These are phyloP conservation scores for Erythrocercus mccallii DNA, from an alignment of 2,113 vertebrate species.

Conservation along the genomic window DNA sequence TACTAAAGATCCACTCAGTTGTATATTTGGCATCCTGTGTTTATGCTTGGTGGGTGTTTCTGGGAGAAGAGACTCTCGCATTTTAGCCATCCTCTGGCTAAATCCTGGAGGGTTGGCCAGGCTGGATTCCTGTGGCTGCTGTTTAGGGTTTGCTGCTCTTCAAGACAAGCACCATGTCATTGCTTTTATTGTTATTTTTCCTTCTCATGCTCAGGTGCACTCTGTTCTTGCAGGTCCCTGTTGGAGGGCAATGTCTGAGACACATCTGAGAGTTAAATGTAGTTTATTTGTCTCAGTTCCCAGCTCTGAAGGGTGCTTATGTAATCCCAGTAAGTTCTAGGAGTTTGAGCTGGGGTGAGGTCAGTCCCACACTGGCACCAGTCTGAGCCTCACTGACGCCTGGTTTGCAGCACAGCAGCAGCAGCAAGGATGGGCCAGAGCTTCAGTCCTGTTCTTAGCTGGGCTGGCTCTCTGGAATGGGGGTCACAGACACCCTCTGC, in stretches of 20 bases:
- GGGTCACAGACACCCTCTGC: background rate
- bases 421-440: background rate
- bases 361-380: background rate
- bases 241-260: background rate
- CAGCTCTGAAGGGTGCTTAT: background rate
- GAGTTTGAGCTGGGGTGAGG: background rate
- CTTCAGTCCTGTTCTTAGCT: background rate
- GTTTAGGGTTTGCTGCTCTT: background rate
- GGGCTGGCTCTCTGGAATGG: background rate
- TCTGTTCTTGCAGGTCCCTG: background rate
- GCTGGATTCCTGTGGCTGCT: background rate
- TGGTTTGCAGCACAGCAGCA: background rate
- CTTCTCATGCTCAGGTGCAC: background rate
- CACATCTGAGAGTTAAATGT: fast-evolving
- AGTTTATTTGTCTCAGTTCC: background rate
- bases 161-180: background rate
- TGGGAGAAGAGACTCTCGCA: background rate
- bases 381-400: background rate
- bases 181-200: background rate
- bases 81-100: background rate
- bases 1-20: fast-evolving
- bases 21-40: background rate
- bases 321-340: background rate
- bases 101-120: background rate
- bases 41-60: background rate